These are phyloP conservation scores for Carposina sasakii DNA, from an alignment of 1,140 invertebrate genomes.

Conservation along the genomic window DNA sequence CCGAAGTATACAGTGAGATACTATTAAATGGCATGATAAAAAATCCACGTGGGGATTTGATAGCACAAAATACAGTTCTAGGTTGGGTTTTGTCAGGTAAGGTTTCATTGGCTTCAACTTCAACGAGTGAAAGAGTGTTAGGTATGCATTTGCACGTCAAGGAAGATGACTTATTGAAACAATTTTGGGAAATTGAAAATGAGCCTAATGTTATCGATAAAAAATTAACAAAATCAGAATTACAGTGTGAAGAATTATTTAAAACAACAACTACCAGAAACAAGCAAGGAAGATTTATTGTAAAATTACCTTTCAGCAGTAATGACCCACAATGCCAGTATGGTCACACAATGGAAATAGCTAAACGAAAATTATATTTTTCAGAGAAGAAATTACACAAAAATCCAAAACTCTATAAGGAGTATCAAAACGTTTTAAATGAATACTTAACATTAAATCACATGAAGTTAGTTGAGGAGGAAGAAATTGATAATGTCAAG, in stretches of 20 bases:
- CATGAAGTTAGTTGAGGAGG: slow-evolving; percentile 11
- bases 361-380: slow-evolving; percentile 9
- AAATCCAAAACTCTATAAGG: slow-evolving; percentile 8
- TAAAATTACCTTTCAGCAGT: slow-evolving; percentile 13
- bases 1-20: neutral
- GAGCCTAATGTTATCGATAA: slow-evolving; percentile 12
- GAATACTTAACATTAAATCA: slow-evolving; percentile 15
- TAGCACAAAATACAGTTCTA: neutral
- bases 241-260: slow-evolving; percentile 15
- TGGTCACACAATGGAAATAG: slow-evolving; percentile 5
- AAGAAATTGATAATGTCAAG: slow-evolving; percentile 7
- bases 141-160: slow-evolving; percentile 8
- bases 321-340: neutral
- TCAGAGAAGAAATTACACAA: slow-evolving; percentile 12
- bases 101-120: slow-evolving; percentile 1
- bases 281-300: slow-evolving; percentile 10
- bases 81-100: slow-evolving; percentile 4
- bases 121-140: neutral
- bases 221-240: slow-evolving; percentile 11
- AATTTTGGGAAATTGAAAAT: slow-evolving; percentile 19
- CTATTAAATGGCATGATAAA: neutral
- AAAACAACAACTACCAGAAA: slow-evolving; percentile 6
- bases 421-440: slow-evolving; percentile 16
- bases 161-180: slow-evolving; percentile 16
- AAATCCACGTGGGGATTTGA: neutral